Evolutionary conservation across 2,797 vertebrate species (phyloP).

Genomic region (Phrynocephalus forsythii): DNA sequence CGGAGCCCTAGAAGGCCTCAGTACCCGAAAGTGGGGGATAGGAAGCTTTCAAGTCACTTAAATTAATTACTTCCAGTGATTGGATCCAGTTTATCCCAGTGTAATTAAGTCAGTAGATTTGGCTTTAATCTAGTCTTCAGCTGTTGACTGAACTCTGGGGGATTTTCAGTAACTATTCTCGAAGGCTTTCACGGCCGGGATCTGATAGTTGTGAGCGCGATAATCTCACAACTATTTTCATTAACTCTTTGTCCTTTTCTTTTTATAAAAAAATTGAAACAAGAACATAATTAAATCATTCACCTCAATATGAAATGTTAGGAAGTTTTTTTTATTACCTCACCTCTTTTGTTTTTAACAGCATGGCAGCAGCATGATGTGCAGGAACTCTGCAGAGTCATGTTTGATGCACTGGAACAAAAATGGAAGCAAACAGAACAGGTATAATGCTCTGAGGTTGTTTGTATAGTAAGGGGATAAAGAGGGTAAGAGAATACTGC

Average conservation of each 20-base stretch:
- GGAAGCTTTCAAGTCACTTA: no score
- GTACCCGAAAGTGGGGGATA: no score
- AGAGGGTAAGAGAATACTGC: not conserved
- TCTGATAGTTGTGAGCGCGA: no score
- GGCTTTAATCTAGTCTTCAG: no score
- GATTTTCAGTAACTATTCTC: no score
- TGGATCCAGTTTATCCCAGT: no score
- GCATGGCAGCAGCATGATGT: constrained; percentile 99
- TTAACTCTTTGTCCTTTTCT: not conserved
- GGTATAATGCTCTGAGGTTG: constrained; percentile 73
- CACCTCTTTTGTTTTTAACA: constrained; percentile 75
- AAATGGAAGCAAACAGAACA: constrained; percentile 99
- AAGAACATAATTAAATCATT: not conserved
- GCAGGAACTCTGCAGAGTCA: constrained; percentile 98
- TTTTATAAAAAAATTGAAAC: not conserved
- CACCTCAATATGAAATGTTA: not conserved
- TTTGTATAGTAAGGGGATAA: not conserved
- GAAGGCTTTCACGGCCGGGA: no score
- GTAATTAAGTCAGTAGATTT: no score
- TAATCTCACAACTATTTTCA: not conserved
- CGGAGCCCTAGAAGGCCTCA: no score
- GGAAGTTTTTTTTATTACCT: constrained; percentile 51
- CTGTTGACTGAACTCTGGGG: no score
- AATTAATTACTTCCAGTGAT: no score
- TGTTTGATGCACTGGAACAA: constrained; percentile 99